Evolutionary conservation across 2,113 vertebrate genomes (phyloP).

Genomic region (Microcebus ravelobensis): DNA sequence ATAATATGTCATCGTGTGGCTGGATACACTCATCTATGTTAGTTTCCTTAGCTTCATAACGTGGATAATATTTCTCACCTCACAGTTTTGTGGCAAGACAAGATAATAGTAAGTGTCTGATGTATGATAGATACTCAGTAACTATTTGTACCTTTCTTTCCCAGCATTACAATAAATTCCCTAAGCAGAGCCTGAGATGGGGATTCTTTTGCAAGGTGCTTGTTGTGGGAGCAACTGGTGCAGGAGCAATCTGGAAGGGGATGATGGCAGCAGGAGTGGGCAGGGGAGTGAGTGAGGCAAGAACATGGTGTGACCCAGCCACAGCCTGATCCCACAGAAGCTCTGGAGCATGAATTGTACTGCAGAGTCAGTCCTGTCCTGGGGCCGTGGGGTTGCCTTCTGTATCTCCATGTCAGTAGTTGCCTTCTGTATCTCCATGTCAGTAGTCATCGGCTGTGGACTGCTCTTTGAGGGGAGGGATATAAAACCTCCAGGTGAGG

Average conservation of each 20-base stretch:
- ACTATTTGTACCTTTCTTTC: not conserved
- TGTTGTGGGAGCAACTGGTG: not conserved
- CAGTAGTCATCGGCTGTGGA: not conserved
- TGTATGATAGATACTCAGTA: not conserved
- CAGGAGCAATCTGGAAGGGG: not conserved
- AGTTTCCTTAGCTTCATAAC: not conserved
- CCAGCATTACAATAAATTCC: not conserved
- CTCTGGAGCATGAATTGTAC: not conserved
- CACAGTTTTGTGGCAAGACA: not conserved
- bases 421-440: not conserved
- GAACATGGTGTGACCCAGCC: accelerated
- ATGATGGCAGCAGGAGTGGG: not conserved
- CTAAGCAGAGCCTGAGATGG: not conserved
- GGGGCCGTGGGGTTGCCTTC: not conserved
- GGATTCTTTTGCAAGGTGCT: not conserved
- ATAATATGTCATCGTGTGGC: not conserved
- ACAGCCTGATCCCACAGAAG: not conserved
- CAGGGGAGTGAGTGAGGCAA: no score
- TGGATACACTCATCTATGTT: not conserved
- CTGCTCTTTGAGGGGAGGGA: not conserved
- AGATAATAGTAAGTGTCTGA: not conserved
- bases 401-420: not conserved
- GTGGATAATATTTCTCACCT: not conserved
- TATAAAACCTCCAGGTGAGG: not conserved
- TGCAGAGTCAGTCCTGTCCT: no score